Evolutionary conservation across 1,140 invertebrate species (phyloP), one percentile per base, ranked within the genome.

Genomic region (Caenorhabditis elegans): DNA sequence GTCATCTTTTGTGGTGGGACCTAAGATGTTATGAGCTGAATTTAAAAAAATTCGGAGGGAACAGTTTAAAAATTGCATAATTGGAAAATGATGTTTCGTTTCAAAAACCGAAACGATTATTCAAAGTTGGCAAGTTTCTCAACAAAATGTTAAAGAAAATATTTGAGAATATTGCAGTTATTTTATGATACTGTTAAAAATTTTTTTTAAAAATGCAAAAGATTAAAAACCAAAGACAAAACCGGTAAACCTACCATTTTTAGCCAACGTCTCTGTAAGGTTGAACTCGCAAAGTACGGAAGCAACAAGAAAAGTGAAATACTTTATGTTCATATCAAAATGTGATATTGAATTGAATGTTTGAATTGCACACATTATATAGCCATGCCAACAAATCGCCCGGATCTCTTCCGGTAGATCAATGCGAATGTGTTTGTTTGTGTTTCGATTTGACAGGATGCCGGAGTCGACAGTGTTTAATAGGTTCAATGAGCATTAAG

Each of bases 381-480:
- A 70, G 60, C 60, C 34, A 4, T 39, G 60, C 60, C 60, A 39
- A 70, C 19, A 70, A 70, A 43, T 70, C 34, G 34, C 34, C 60
- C 60, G 60, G 60, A 70, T 70, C 60, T 70, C 60, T 70, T 70
- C 60, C 60, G 60, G 60, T 43, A 8, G 5, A 5, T 43, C 39
- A 15, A 43, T 8, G 39, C 6, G 39, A 43, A 43, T 5, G 39
- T 43, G 39, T 70, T 70, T 70, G 60, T 70, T 70, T 70, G 60
- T 70, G 60, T 70, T 70, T 70, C 60, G n/a, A 70, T 70, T 70
- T 70, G 60, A 70, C 60, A 70, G 60, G 60, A 70, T 70, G 34
- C 34, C 60, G 60, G 60, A 70, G n/a, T n/a, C n/a, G 60, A 70
- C 34, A 31, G 10, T 70, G 13, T 3, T 17, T 17, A 60, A 4